A percentile compares a stretch with the other conserved stretches of the same genome.
phyloP scores from a whole-genome alignment of 2,888 invertebrate genomes.

The Caenorhabditis plicata region DNA sequence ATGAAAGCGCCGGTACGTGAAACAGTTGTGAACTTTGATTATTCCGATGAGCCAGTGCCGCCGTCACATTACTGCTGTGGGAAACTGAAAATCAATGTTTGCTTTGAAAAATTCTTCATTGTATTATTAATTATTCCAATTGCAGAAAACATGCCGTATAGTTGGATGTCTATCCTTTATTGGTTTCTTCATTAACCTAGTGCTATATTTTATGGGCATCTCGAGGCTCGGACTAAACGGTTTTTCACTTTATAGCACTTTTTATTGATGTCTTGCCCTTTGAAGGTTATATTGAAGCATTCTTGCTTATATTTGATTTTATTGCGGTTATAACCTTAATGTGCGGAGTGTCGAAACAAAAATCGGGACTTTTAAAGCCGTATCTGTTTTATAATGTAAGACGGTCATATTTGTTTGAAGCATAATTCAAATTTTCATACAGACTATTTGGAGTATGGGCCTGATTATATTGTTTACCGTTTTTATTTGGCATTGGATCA shows the following conservation, averaged over 20 bases:
- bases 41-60: conserved; percentile 32
- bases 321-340: conserved; percentile 35
- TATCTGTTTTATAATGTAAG: conserved; percentile 46
- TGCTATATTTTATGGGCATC: conserved; percentile 34
- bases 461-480: conserved; percentile 30
- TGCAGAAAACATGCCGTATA: conserved; percentile 37
- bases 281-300: conserved; percentile 32
- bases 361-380: conserved; percentile 40
- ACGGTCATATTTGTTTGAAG: neutral
- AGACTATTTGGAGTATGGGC: conserved; percentile 39
- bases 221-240: conserved; percentile 32
- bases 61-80: conserved; percentile 31
- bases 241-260: conserved; percentile 1
- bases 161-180: conserved; percentile 40
- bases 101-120: neutral
- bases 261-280: neutral
- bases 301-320: conserved; percentile 39
- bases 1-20: conserved; percentile 26
- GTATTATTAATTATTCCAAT: neutral
- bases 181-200: conserved; percentile 34
- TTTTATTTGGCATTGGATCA: conserved; percentile 33
- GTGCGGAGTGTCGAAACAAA: conserved; percentile 40
- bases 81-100: conserved; percentile 18
- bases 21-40: conserved; percentile 33
- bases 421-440: conserved; percentile 6